A percentile compares a stretch with the other conserved stretches of the same genome.
Evolutionary conservation across 2,797 vertebrate species (phyloP).

Genomic region (Betta splendens): DNA sequence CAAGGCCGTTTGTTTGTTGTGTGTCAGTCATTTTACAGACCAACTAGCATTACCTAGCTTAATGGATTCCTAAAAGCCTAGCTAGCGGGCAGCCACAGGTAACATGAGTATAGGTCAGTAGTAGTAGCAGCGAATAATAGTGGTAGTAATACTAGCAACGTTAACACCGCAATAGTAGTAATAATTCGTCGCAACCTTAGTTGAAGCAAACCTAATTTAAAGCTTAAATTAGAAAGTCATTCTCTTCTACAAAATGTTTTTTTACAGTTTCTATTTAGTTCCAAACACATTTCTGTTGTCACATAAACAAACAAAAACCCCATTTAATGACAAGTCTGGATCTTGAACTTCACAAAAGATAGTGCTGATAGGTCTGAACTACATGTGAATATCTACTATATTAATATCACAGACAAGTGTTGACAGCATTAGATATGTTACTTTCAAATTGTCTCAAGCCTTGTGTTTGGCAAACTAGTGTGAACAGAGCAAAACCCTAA

Average conservation of each 20-base stretch:
- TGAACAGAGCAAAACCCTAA: background rate
- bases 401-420: background rate
- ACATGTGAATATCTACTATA: background rate
- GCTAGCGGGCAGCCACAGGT: background rate
- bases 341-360: slow-evolving; percentile 38
- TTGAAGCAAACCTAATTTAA: too few species aligned
- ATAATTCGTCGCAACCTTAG: background rate
- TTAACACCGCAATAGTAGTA: background rate
- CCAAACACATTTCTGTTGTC: slow-evolving; percentile 8
- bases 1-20: background rate
- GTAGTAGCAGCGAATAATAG: background rate
- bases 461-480: background rate
- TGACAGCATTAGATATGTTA: background rate
- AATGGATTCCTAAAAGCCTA: background rate
- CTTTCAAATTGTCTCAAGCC: background rate
- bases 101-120: slow-evolving; percentile 2
- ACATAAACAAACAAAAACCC: slow-evolving; percentile 23
- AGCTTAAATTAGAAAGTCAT: too few species aligned
- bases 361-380: background rate
- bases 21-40: background rate
- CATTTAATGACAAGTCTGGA: background rate
- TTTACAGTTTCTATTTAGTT: slow-evolving; percentile 35
- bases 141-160: background rate
- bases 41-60: background rate
- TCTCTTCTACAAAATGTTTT: too few species aligned